A percentile compares a stretch with the other conserved stretches of the same genome.
Evolutionary conservation across 2,888 invertebrate species (phyloP).

Genomic region (Phorcus lineatus): DNA sequence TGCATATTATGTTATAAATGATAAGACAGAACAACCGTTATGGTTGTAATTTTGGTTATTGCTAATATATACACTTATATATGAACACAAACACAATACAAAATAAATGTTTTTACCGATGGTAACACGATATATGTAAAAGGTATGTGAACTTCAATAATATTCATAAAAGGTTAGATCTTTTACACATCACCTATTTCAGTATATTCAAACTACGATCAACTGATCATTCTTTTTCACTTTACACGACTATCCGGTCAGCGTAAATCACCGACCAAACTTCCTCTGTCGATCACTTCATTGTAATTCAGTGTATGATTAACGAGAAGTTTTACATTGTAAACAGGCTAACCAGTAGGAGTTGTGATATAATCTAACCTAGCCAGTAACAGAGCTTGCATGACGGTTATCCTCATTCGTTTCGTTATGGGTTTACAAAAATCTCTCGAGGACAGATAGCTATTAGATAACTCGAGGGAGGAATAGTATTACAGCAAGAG

Average conservation of each 20-base stretch:
- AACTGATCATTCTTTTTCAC: background rate
- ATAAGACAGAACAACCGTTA: too few species aligned
- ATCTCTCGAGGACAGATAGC: background rate
- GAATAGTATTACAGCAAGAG: background rate
- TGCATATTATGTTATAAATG: too few species aligned
- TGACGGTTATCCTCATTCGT: background rate
- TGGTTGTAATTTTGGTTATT: too few species aligned
- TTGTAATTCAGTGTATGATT: background rate
- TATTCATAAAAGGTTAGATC: too few species aligned
- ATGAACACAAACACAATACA: too few species aligned
- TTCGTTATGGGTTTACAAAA: background rate
- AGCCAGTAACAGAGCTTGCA: constrained; percentile 1
- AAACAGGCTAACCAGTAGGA: background rate
- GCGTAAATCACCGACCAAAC: too few species aligned
- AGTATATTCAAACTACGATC: too few species aligned
- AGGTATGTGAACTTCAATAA: too few species aligned
- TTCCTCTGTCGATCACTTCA: background rate
- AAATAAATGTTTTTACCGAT: too few species aligned
- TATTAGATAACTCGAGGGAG: background rate
- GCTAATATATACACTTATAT: too few species aligned
- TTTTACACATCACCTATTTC: too few species aligned
- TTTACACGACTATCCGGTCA: background rate
- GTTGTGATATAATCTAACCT: constrained; percentile 4
- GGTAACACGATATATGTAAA: too few species aligned
- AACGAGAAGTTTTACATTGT: constrained; percentile 18